phyloP scores from a whole-genome alignment of 2,888 invertebrate species.

The Eretmocerus hayati region DNA sequence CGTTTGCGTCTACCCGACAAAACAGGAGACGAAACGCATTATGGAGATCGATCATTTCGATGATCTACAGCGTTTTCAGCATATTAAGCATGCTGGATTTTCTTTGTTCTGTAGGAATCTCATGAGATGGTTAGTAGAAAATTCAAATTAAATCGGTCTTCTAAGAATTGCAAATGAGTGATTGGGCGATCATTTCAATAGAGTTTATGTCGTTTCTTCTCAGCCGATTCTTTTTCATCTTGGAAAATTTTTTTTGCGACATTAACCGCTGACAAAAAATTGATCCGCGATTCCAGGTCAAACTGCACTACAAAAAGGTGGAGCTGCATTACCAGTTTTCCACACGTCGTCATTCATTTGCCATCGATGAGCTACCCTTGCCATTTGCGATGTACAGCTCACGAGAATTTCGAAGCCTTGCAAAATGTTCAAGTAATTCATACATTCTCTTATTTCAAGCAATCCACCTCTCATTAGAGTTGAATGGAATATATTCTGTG shows the following conservation, averaged over 20 bases:
- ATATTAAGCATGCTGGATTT: slow-evolving; percentile 20
- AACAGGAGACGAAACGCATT: too few species aligned
- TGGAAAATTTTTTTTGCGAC: too few species aligned
- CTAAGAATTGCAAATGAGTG: too few species aligned
- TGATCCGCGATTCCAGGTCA: slow-evolving; percentile 16
- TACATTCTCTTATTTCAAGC: too few species aligned
- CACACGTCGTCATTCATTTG: slow-evolving; percentile 26
- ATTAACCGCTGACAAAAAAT: too few species aligned
- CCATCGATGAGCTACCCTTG: slow-evolving; percentile 26
- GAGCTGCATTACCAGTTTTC: slow-evolving; percentile 12
- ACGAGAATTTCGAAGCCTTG: slow-evolving; percentile 13
- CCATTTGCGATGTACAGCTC: slow-evolving; percentile 20
- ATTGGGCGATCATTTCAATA: too few species aligned
- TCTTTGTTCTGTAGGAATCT: slow-evolving; percentile 24
- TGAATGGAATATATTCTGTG: too few species aligned
- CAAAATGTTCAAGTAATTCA: slow-evolving; percentile 28
- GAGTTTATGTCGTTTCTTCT: too few species aligned
- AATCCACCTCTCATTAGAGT: too few species aligned
- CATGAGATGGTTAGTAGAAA: slow-evolving; percentile 24
- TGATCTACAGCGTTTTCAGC: slow-evolving; percentile 22
- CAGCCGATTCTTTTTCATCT: too few species aligned
- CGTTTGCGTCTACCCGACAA: background rate
- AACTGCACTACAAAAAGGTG: slow-evolving; percentile 25
- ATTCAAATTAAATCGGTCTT: too few species aligned
- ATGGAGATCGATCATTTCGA: slow-evolving; percentile 20